Percentiles rank a stretch among this genome's conserved stretches.
phyloP scores from a whole-genome alignment of 2,797 vertebrate genomes.

The Esox lucius region DNA sequence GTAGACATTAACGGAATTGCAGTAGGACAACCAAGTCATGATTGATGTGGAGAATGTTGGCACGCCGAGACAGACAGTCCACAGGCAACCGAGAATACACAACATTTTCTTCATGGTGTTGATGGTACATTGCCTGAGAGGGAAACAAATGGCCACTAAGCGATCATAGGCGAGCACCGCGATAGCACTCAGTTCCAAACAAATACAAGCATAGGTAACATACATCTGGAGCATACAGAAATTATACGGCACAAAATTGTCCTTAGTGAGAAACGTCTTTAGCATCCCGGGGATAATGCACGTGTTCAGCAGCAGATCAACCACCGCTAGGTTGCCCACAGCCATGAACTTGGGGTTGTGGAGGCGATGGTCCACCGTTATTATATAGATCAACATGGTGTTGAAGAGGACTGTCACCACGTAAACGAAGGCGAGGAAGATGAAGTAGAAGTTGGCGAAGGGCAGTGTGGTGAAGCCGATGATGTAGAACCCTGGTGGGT shows the following conservation, averaged over 20 bases:
- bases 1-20: constrained; percentile 58
- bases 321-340: constrained; percentile 62
- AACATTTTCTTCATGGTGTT: constrained; percentile 62
- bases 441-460: constrained; percentile 53
- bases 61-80: constrained; percentile 15
- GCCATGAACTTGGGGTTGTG: constrained; percentile 71
- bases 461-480: constrained; percentile 54
- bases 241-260: constrained; percentile 67
- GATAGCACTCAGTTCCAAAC: constrained; percentile 59
- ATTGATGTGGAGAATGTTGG: neutral
- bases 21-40: constrained; percentile 64
- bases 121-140: constrained; percentile 60
- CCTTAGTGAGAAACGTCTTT: constrained; percentile 56
- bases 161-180: constrained; percentile 69
- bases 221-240: constrained; percentile 67
- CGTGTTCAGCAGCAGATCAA: constrained; percentile 60
- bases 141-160: constrained; percentile 70
- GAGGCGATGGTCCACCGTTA: constrained; percentile 49
- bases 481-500: constrained; percentile 68
- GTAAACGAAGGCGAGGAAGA: constrained; percentile 65
- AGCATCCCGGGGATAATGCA: constrained; percentile 68
- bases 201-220: constrained; percentile 47
- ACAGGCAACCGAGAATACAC: constrained; percentile 51
- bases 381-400: constrained; percentile 54
- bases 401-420: constrained; percentile 60